Evolutionary conservation across 1,140 invertebrate species (phyloP).

Genomic region (Catajapyx aquilonaris): DNA sequence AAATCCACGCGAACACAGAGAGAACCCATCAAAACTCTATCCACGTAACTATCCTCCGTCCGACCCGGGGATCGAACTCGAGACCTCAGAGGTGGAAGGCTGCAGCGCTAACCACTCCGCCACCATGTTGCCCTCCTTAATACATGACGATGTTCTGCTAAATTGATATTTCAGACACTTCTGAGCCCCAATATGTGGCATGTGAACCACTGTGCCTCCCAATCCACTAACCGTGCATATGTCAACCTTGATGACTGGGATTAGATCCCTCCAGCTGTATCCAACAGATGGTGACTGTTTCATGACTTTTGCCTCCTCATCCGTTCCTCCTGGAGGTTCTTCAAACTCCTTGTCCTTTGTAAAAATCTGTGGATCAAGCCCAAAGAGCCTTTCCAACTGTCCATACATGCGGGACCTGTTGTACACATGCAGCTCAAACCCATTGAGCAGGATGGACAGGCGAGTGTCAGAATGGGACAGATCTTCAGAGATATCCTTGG

Average conservation of each 20-base stretch:
- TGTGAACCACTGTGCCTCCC: too few relatives aligned
- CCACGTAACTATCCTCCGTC: too few relatives aligned
- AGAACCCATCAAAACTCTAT: too few relatives aligned
- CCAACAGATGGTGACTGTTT: constrained; percentile 12
- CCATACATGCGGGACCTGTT: constrained; percentile 79
- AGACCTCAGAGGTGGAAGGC: too few relatives aligned
- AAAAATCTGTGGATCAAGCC: constrained; percentile 54
- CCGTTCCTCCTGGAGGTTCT: constrained; percentile 19
- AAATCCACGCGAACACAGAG: too few relatives aligned
- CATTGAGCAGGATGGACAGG: constrained; percentile 82
- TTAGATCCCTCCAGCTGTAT: constrained; percentile 82
- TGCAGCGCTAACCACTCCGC: too few relatives aligned
- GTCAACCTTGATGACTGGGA: constrained; percentile 91
- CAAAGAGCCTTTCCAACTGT: constrained; percentile 72
- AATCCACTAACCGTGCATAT: constrained; percentile 45
- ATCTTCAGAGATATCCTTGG: constrained; percentile 88
- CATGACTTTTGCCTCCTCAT: constrained; percentile 1
- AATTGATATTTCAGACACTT: too few relatives aligned
- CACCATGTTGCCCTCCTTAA: too few relatives aligned
- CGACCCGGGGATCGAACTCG: too few relatives aligned
- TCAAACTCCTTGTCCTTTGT: constrained; percentile 28
- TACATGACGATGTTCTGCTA: too few relatives aligned
- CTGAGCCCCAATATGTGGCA: too few relatives aligned
- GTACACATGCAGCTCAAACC: constrained; percentile 89
- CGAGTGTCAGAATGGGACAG: constrained; percentile 88